phyloP scores from a whole-genome alignment of 2,888 invertebrate species.

The Tipula helvola region DNA sequence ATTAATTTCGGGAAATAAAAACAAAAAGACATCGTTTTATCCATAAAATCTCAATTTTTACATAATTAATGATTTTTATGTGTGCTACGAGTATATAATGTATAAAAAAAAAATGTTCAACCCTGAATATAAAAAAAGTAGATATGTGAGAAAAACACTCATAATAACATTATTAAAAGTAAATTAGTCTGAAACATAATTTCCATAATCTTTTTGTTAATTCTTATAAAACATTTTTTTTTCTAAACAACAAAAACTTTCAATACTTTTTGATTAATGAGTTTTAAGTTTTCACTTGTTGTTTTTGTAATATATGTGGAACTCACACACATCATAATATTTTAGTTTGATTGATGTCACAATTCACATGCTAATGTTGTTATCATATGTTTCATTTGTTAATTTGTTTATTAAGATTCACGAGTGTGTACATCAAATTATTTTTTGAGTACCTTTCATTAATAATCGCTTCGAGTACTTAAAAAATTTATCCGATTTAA shows the following conservation, averaged over 20 bases:
- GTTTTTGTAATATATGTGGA: not conserved
- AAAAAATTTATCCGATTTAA: no score
- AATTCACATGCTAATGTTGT: conserved; percentile 7
- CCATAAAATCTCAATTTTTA: not conserved
- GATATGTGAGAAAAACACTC: conserved; percentile 4
- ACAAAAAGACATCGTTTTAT: not conserved
- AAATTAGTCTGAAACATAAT: conserved; percentile 9
- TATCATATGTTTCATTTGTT: conserved; percentile 8
- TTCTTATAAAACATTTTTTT: not conserved
- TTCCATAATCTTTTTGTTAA: conserved; percentile 6
- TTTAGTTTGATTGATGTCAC: conserved; percentile 8
- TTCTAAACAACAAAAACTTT: not conserved
- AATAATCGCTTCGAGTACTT: not conserved
- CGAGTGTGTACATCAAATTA: not conserved
- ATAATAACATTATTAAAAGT: conserved; percentile 6
- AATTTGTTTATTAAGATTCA: not conserved
- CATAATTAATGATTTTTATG: not conserved
- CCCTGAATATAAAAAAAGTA: not conserved
- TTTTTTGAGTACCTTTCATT: conserved; percentile 5
- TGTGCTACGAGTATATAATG: not conserved
- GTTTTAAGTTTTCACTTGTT: not conserved
- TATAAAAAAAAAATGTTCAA: not conserved
- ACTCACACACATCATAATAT: not conserved
- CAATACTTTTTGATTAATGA: conserved; percentile 9
- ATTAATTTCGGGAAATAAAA: not conserved